Evolutionary conservation across 2,113 vertebrate genomes (phyloP).

Genomic region (Litocranius walleri): DNA sequence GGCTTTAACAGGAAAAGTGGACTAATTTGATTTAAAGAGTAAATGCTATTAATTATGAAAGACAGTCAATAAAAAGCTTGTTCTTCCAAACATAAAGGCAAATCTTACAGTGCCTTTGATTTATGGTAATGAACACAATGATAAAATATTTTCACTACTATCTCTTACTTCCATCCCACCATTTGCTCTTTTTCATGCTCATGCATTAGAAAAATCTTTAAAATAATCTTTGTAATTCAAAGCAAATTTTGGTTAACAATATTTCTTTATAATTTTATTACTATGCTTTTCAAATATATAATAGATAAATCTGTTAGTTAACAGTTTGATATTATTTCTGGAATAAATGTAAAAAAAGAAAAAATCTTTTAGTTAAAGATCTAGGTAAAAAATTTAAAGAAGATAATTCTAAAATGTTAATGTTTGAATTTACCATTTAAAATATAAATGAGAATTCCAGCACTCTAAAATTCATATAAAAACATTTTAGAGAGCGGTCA

Average conservation of each 20-base stretch:
- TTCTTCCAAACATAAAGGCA: slow-evolving; percentile 81
- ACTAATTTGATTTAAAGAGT: slow-evolving; percentile 94
- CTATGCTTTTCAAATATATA: neutral
- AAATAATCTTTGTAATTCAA: neutral
- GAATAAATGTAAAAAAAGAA: neutral
- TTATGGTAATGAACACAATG: slow-evolving; percentile 81
- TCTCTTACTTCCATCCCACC: neutral
- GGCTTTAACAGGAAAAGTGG: slow-evolving; percentile 88
- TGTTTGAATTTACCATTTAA: neutral
- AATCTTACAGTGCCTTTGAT: slow-evolving; percentile 79
- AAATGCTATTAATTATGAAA: slow-evolving; percentile 90
- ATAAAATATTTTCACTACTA: slow-evolving; percentile 76
- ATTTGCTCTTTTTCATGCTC: slow-evolving; percentile 1
- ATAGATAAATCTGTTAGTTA: neutral
- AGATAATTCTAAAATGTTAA: neutral
- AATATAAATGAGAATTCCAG: neutral
- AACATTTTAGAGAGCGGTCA: neutral
- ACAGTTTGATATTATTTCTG: neutral
- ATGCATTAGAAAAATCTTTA: neutral
- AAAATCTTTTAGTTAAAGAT: neutral
- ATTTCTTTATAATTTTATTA: neutral
- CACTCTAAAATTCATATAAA: neutral
- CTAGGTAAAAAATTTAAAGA: neutral
- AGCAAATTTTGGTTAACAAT: neutral
- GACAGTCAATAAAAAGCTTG: slow-evolving; percentile 85